Conservation (phyloP, 2,797 vertebrate species). For the Otolemur crassicaudatus region DNA sequence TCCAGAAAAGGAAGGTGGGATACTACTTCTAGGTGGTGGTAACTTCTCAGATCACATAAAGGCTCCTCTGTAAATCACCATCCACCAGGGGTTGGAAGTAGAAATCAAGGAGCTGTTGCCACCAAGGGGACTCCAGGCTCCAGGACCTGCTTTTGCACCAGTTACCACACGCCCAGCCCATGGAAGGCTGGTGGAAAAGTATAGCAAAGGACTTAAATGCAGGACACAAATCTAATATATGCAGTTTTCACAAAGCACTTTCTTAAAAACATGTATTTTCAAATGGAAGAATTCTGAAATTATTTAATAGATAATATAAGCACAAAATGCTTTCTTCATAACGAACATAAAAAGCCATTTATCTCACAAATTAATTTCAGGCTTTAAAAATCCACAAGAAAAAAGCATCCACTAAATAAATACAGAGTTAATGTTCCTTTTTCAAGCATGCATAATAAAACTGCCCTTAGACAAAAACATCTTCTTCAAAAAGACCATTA, state of each 20-base stretch:
- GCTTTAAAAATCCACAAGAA: not conserved
- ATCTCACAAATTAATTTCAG: constrained; percentile 25
- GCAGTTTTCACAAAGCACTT: not conserved
- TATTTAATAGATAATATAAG: not conserved
- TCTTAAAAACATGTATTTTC: constrained; percentile 43
- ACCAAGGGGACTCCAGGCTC: not conserved
- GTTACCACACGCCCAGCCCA: not conserved
- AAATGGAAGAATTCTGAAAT: not conserved
- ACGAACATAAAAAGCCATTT: constrained; percentile 42
- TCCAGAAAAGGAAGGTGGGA: not conserved
- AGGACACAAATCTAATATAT: not conserved
- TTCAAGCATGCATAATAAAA: not conserved
- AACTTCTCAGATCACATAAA: constrained; percentile 10
- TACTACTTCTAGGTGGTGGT: not conserved
- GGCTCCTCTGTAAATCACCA: not conserved
- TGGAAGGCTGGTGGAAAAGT: rapidly evolving
- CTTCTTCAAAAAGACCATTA: not conserved
- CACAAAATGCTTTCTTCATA: not conserved
- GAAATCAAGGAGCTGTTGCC: not conserved
- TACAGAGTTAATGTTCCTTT: not conserved
- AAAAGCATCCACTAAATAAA: not conserved
- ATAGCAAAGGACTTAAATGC: not conserved
- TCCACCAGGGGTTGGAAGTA: not conserved
- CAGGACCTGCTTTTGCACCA: not conserved
- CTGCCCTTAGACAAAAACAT: not conserved